A percentile compares a stretch with the other conserved stretches of the same genome.
Conservation (phyloP, 2,113 vertebrate genomes). For the Lepus americanus region DNA sequence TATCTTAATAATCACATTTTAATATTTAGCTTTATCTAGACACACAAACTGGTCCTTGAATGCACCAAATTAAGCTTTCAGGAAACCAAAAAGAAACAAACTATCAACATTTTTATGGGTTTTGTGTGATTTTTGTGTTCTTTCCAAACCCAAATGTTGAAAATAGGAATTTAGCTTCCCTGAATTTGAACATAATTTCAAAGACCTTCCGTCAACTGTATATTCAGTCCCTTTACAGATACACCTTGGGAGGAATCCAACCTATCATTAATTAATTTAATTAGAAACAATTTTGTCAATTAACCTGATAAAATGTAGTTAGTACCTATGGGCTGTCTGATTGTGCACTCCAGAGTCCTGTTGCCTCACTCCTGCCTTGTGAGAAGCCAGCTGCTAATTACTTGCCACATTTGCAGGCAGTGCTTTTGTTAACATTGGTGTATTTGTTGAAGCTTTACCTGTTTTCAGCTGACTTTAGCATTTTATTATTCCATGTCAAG, state of each 20-base stretch:
- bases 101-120: too few relatives aligned
- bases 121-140: background rate
- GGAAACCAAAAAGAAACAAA: background rate
- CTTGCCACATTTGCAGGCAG: constrained; percentile 46
- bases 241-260: constrained; percentile 64
- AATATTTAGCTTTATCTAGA: background rate
- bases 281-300: constrained; percentile 74
- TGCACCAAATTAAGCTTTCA: background rate
- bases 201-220: background rate
- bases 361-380: constrained; percentile 58
- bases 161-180: background rate
- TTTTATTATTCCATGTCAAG: constrained; percentile 32
- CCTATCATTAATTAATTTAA: constrained; percentile 81
- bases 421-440: constrained; percentile 67
- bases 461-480: constrained; percentile 49
- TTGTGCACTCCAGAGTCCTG: constrained; percentile 68
- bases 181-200: constrained; percentile 8
- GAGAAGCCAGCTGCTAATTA: constrained; percentile 79
- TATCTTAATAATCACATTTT: background rate
- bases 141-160: background rate
- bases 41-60: background rate
- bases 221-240: constrained; percentile 54
- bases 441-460: constrained; percentile 58
- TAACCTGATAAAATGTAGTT: constrained; percentile 77
- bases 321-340: constrained; percentile 50